Base-by-base conservation (phyloP, 2,797 vertebrate species). In the Cephalopachus bancanus region DNA sequence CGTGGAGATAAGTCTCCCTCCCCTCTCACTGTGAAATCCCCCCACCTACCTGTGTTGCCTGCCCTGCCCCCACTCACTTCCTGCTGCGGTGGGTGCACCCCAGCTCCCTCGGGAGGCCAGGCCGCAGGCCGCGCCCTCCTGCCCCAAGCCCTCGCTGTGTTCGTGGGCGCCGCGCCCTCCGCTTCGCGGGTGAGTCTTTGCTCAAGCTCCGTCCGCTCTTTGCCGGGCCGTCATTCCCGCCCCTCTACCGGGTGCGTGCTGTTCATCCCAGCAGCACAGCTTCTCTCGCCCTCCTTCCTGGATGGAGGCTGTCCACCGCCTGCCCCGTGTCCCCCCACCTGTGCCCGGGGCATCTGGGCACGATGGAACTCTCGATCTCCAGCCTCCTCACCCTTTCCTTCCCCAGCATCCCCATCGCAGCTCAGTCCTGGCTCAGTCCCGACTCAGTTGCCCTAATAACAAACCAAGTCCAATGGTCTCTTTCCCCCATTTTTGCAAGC, bases 51-150 rank as follows among this genome's bases (percentile, higher is more conserved):
- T n/a, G 51, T 17, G 1, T 14, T 3, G 26, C 22, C 79, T 59
- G 2, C 16, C 3, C 37, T 6, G 10, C 19, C 22, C 53, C 20
- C 5, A 0, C 10, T 10, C 20, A 22, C 9, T 26, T 80, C 22
- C 79, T n/a, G 16, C 2, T 7, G 3, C 1, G 30, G 5, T 10
- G 2, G 62, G 1, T 59, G 10, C 28, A 12, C 2, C 10, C 2
- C 24, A 30, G 20, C 4, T 65, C 51, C 60, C 44, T 17, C 20
- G 24, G 7, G 5, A 57, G 74, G 24, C 30, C 16, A 24, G 9
- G 1, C 1, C 0, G 9, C 8, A 0, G 3, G 24, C 33, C 1
- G 4, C 44, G 5, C 16, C 3, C 11, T 1, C 16, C 57, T 28
- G 4, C 7, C 37, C 44, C 44, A 44, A 44, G 44, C 44, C 4